A percentile compares a stretch with the other conserved stretches of the same genome.
These are phyloP conservation scores for Siniperca scherzeri DNA, from an alignment of 2,797 vertebrate genomes.

Conservation along the genomic window DNA sequence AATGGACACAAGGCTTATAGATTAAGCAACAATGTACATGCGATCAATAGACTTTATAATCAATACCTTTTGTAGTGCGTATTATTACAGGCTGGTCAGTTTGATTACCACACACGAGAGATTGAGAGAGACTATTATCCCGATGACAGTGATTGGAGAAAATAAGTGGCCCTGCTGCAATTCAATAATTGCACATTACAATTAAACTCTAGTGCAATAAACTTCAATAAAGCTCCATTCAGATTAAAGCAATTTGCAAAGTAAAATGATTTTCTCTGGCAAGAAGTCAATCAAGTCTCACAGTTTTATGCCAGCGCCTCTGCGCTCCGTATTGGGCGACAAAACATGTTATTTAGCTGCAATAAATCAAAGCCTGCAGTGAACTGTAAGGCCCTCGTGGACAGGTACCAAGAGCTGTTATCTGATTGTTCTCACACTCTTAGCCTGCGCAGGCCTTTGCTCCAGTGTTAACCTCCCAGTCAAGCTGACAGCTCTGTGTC, in stretches of 20 bases:
- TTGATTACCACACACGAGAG: conserved; percentile 51
- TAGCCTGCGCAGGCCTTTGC: conserved; percentile 54
- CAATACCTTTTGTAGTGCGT: conserved; percentile 50
- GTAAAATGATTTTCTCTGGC: conserved; percentile 35
- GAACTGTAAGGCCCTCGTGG: conserved; percentile 18
- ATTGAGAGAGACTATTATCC: conserved; percentile 52
- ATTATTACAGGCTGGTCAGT: conserved; percentile 55
- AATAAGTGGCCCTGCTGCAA: conserved; percentile 44
- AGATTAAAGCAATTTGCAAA: conserved; percentile 45
- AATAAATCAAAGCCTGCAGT: conserved; percentile 50
- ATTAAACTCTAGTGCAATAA: conserved; percentile 32
- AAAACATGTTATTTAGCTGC: conserved; percentile 35
- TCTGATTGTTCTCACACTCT: conserved; percentile 64
- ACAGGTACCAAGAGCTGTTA: conserved; percentile 48
- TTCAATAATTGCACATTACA: conserved; percentile 50
- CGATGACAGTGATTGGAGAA: conserved; percentile 51
- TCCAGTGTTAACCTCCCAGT: conserved; percentile 57
- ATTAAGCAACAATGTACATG: conserved; percentile 63
- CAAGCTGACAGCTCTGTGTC: conserved; percentile 63
- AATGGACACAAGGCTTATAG: conserved; percentile 39
- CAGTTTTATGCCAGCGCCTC: background rate
- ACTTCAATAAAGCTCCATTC: conserved; percentile 40
- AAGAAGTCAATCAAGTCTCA: conserved; percentile 36
- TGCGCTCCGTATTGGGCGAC: conserved; percentile 12
- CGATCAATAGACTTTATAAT: conserved; percentile 70